phyloP scores from a whole-genome alignment of 2,113 vertebrate species.

The Scalopus aquaticus region DNA sequence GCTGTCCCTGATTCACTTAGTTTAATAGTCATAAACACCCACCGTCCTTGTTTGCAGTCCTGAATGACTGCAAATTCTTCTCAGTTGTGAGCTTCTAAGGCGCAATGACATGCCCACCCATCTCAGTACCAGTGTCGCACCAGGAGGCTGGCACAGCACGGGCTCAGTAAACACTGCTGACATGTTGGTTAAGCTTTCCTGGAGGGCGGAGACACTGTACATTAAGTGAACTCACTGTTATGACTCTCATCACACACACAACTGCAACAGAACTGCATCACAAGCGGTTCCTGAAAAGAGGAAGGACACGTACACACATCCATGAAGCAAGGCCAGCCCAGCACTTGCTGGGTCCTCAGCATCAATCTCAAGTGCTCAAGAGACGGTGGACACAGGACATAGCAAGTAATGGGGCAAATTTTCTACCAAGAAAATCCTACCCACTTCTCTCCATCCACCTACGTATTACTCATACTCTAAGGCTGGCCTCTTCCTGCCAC shows the following conservation, averaged over 20 bases:
- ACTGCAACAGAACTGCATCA: not conserved
- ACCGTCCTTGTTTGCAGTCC: not conserved
- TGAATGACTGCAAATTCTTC: not conserved
- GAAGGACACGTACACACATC: not conserved
- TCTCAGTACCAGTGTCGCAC: not conserved
- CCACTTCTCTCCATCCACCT: not conserved
- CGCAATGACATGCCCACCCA: not conserved
- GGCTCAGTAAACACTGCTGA: not conserved
- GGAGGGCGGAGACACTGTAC: not conserved
- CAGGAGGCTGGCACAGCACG: not conserved
- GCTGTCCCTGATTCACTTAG: not conserved
- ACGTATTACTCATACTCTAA: not conserved
- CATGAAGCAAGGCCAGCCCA: not conserved
- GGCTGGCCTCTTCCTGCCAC: not conserved
- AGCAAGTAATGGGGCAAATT: not conserved
- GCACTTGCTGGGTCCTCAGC: not conserved
- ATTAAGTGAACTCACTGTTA: not conserved
- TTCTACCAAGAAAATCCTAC: not conserved
- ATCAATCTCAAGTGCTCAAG: not conserved
- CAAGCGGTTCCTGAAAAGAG: not conserved
- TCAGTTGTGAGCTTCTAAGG: not conserved
- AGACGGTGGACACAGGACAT: not conserved
- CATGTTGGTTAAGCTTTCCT: not conserved
- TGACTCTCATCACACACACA: not conserved
- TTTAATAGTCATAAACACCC: not conserved